These are phyloP conservation scores for Axis porcinus DNA, from an alignment of 2,113 vertebrate genomes.

Conservation along the genomic window DNA sequence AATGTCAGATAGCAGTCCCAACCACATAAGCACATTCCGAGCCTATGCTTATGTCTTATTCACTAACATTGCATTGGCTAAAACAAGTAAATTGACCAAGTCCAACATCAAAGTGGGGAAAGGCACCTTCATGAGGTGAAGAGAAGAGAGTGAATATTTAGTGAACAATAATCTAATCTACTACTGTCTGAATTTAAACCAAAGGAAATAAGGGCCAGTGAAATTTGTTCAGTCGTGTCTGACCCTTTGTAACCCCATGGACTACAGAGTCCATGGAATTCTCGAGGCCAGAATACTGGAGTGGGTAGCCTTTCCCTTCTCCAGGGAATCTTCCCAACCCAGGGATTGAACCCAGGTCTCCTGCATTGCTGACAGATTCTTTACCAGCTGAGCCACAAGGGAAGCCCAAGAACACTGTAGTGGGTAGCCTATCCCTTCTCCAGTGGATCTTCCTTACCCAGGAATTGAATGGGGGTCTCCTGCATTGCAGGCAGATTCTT, in stretches of 20 bases:
- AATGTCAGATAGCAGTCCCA: not conserved
- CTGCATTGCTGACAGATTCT: not conserved
- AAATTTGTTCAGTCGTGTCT: not conserved
- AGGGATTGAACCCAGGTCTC: not conserved
- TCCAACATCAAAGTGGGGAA: not conserved
- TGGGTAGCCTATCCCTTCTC: not conserved
- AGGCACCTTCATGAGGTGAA: not conserved
- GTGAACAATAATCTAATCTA: not conserved
- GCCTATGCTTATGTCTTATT: not conserved
- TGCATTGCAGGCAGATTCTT: not conserved
- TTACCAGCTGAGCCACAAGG: not conserved
- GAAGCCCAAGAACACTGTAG: not conserved
- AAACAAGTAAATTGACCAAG: not conserved
- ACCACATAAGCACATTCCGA: not conserved
- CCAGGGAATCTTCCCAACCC: not conserved
- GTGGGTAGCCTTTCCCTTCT: not conserved
- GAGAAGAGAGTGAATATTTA: not conserved
- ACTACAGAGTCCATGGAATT: not conserved
- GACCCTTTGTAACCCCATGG: not conserved
- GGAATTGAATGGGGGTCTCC: not conserved
- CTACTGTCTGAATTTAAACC: not conserved
- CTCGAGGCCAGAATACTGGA: not conserved
- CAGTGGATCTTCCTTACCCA: not conserved
- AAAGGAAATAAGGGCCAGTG: not conserved
- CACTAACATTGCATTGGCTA: not conserved